Evolutionary conservation across 1,140 invertebrate species (phyloP), one percentile per base, ranked within the genome.

Genomic region (Platyura marginata): DNA sequence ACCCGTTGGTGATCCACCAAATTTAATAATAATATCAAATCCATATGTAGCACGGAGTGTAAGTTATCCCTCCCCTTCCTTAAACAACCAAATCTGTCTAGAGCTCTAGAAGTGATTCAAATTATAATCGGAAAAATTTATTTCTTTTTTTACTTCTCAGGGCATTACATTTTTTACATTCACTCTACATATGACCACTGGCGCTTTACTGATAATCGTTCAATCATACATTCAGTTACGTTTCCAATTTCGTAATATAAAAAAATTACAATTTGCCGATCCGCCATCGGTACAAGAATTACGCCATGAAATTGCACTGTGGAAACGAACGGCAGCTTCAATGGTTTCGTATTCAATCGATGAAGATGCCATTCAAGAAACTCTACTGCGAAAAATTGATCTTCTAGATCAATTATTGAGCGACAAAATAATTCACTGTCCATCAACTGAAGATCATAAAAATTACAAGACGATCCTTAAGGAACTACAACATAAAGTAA

Each of bases 1-100:
- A 29, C 25, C 25, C 6, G 77, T 91, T 13, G 88, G 87, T 0
- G 88, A 92, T 61, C 88, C 87, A 3, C 86, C 87, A 0, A 91
- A 90, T 61, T 84, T 90, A 9, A 90, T 92, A 45, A 87, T 91
- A 40, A 78, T 82, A 6, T 81, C 78, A 0, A 83, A 87, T 59
- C 64, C 63, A 40, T 71, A 71, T 45, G 71, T 87, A 35, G 60
- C 73, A 11, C 65, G 69, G 44, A 72, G 72, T 51, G 81, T 83
- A 61, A 69, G 70, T 65, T 0, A 77, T 91, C 13, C 13, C 25
- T 29, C 13, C 25, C 6, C 13, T 8, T 29, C 6, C 25, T 29
- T 29, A 29, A 29, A 29, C 13, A 13, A 29, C 13, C 25, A 29
- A 29, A 29, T 29, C n/a, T n/a, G n/a, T n/a, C n/a, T n/a, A n/a